Evolutionary conservation across 2,888 invertebrate genomes (phyloP).

Genomic region (Polydesmus complanatus): DNA sequence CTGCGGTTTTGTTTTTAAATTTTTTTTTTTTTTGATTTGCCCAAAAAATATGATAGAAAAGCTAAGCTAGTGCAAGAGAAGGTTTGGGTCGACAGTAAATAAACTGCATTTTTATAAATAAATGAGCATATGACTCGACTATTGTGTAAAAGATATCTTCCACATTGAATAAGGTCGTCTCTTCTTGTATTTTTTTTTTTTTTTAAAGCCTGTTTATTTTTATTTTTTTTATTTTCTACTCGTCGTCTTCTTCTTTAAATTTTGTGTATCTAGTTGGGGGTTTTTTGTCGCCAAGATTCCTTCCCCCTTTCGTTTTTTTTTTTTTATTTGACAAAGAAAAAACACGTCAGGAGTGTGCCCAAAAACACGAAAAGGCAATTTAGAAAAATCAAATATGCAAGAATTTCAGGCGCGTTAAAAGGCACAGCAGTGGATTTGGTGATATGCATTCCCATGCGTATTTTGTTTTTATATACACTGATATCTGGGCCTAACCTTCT

Average conservation of each 20-base stretch:
- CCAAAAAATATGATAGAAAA: too few species aligned
- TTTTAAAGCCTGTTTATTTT: not conserved
- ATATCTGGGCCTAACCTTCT: too few species aligned
- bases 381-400: constrained; percentile 16
- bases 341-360: not conserved
- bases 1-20: not conserved
- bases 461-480: too few species aligned
- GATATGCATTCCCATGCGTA: constrained; percentile 11
- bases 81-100: too few species aligned
- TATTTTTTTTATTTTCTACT: not conserved
- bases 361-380: constrained; percentile 15
- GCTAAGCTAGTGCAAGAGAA: too few species aligned
- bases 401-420: constrained; percentile 15
- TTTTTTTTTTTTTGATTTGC: too few species aligned
- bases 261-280: not conserved
- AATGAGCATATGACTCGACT: not conserved
- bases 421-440: constrained; percentile 2
- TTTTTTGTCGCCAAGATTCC: not conserved
- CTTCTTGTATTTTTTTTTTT: too few species aligned
- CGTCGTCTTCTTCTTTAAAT: not conserved
- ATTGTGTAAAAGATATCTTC: too few species aligned
- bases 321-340: not conserved
- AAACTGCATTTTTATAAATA: not conserved
- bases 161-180: too few species aligned
- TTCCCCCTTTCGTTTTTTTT: too few species aligned